Conservation (phyloP, 2,797 vertebrate species). For the Bradypus variegatus region DNA sequence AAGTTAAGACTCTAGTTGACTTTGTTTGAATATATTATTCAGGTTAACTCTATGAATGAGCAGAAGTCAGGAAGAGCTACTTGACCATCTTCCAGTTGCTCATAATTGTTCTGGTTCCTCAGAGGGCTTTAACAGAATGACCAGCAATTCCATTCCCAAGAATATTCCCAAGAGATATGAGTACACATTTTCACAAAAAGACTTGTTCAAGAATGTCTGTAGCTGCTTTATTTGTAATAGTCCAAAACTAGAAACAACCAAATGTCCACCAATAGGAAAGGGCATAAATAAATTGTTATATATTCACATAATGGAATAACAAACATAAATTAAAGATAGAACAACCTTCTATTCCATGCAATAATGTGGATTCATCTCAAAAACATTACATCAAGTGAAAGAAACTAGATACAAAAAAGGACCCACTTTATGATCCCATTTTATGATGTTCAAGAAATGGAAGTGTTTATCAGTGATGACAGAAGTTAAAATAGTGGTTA, state of each 20-base stretch:
- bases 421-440: not conserved
- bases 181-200: not conserved
- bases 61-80: not conserved
- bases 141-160: not conserved
- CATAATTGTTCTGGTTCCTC: not conserved
- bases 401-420: not conserved
- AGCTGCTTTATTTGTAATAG: not conserved
- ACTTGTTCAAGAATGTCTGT: constrained; percentile 6
- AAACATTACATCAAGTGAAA: constrained; percentile 1
- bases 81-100: not conserved
- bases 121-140: not conserved
- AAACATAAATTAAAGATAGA: constrained; percentile 1
- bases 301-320: not conserved
- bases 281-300: not conserved
- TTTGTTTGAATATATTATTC: constrained; percentile 20
- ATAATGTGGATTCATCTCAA: not conserved
- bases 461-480: not conserved
- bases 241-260: constrained; percentile 7
- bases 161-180: not conserved
- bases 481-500: not conserved
- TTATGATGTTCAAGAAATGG: not conserved
- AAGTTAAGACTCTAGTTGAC: not conserved
- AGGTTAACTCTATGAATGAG: not conserved
- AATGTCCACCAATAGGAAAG: not conserved
- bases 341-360: not conserved